These are phyloP conservation scores for Ceratina calcarata DNA, from an alignment of 1,140 invertebrate species.

Conservation along the genomic window DNA sequence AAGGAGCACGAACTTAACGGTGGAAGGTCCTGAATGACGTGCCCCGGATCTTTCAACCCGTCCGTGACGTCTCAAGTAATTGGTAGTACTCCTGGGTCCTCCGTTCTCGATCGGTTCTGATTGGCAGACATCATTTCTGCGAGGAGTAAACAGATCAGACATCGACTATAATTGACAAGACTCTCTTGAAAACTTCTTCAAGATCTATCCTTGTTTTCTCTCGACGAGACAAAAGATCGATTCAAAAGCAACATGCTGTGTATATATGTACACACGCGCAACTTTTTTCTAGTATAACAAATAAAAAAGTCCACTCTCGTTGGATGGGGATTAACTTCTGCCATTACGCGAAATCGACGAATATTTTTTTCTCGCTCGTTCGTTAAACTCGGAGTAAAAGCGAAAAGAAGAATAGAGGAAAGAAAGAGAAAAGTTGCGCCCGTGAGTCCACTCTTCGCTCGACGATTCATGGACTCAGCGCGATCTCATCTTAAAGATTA, in stretches of 20 bases:
- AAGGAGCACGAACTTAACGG: not conserved
- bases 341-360: constrained; percentile 28
- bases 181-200: not conserved
- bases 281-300: not conserved
- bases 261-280: not conserved
- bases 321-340: constrained; percentile 7
- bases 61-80: constrained; percentile 70
- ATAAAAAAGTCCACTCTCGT: not conserved
- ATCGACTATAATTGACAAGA: constrained; percentile 25
- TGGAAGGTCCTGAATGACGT: constrained; percentile 66
- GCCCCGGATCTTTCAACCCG: constrained; percentile 66
- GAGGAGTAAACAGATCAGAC: constrained; percentile 52
- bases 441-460: constrained; percentile 34
- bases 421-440: constrained; percentile 47
- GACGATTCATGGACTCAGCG: constrained; percentile 69
- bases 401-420: constrained; percentile 5
- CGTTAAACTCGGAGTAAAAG: not conserved
- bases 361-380: constrained; percentile 3
- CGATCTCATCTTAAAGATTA: constrained; percentile 74
- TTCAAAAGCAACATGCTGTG: not conserved
- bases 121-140: constrained; percentile 54
- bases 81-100: constrained; percentile 68
- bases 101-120: constrained; percentile 65
- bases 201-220: not conserved
- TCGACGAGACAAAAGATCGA: not conserved